Base-by-base conservation (phyloP, 2,888 invertebrate genomes). In the Tuta absoluta region DNA sequence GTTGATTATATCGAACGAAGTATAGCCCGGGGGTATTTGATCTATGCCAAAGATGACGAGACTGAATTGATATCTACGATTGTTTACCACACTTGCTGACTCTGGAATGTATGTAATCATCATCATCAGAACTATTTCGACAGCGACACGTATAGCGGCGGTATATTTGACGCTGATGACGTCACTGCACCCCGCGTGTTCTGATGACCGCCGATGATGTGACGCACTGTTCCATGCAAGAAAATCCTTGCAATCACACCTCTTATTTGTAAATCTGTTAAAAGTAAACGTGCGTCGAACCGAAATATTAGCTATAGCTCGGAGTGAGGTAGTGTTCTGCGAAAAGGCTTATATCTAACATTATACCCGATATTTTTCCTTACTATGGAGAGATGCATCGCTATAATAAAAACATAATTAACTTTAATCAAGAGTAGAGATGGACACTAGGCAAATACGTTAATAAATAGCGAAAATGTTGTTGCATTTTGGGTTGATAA, bases 81-180 rank as follows among this genome's bases (percentile, higher is more conserved):
- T 86, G 81, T 84, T 86, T 83, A 83, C 79, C 79, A 78, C 79
- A 75, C 81, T 74, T 77, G 75, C 69, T 70, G 80, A 82, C 81
- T 85, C 81, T 74, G 68, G 71, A 78, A 78, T 83, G 79, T 84
- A 83, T 83, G 81, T 87, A 33, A 33, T 33, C 33, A 33, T 33
- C 33, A 33, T 33, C 85, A 89, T 82, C 82, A 80, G 71, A 72
- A 88, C 87, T 91, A 90, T 90, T 89, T 88, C 79, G 80, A 87
- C 77, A 81, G 70, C 74, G 80, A 80, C 80, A 84, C 81, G 82
- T 83, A 80, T 72, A 75, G 74, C 67, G 69, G 71, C 69, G 74
- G 74, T 73, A 75, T 73, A 70, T 73, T 75, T 70, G 74, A 24
- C 61, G 45, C 28, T 28, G 48, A 23, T 61, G 61, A 49, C 24